These are phyloP conservation scores for Macrotrachela quadricornifera DNA, from an alignment of 1,140 invertebrate genomes.

Conservation along the genomic window DNA sequence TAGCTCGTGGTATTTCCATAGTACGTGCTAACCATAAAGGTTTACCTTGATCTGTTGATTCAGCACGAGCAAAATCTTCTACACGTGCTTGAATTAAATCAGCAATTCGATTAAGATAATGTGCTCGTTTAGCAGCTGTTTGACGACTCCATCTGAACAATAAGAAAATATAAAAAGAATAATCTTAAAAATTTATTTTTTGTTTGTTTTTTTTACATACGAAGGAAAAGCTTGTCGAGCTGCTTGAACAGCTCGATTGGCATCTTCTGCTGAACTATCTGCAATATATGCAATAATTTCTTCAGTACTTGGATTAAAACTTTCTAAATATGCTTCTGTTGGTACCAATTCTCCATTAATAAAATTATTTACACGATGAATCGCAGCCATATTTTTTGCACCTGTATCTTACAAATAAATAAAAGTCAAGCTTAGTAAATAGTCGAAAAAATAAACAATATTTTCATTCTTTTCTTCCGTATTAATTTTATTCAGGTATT, in stretches of 20 bases:
- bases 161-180: no score
- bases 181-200: no score
- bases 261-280: constrained; percentile 26
- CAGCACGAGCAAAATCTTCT: constrained; percentile 35
- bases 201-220: constrained; percentile 6
- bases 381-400: no score
- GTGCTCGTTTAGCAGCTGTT: constrained; percentile 12
- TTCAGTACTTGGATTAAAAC: constrained; percentile 35
- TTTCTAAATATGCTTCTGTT: constrained; percentile 22
- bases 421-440: no score
- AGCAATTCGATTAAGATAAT: constrained; percentile 31
- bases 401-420: no score
- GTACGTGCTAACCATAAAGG: constrained; percentile 33
- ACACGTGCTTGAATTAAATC: constrained; percentile 34
- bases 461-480: no score
- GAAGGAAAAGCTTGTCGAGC: constrained; percentile 21
- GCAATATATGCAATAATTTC: constrained; percentile 32
- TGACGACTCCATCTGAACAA: no score
- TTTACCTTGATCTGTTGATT: constrained; percentile 41
- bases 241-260: constrained; percentile 26
- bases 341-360: constrained; percentile 30
- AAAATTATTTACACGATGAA: constrained; percentile 21
- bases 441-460: no score
- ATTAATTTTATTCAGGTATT: no score
- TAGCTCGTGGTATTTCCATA: constrained; percentile 38